Conservation (phyloP, 1,140 invertebrate genomes). For the Drosophila auraria region DNA sequence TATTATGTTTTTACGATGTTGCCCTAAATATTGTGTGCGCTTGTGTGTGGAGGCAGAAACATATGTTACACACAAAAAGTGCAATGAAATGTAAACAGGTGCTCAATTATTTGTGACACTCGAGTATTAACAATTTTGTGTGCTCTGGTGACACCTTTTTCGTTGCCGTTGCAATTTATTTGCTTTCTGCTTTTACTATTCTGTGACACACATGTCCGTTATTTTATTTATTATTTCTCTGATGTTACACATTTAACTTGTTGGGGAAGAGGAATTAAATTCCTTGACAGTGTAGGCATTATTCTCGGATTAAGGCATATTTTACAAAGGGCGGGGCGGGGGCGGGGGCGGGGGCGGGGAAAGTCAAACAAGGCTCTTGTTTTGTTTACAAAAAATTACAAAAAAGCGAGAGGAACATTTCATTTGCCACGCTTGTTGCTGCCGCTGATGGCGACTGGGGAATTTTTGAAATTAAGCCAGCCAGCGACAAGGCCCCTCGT, state of each 20-base stretch:
- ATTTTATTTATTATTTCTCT: conserved; percentile 11
- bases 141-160: neutral
- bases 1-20: neutral
- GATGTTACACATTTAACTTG: conserved; percentile 10
- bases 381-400: conserved; percentile 30
- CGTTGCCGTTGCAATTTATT: conserved; percentile 3
- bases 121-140: conserved; percentile 12
- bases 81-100: conserved; percentile 19
- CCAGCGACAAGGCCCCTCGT: conserved; percentile 19
- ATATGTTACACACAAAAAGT: conserved; percentile 14
- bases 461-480: conserved; percentile 48
- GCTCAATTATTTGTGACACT: conserved; percentile 20
- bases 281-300: conserved; percentile 17
- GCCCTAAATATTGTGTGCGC: neutral
- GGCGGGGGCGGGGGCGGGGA: neutral
- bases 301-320: conserved; percentile 22
- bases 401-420: conserved; percentile 20
- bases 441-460: conserved; percentile 4
- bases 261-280: conserved; percentile 17
- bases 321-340: neutral
- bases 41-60: neutral
- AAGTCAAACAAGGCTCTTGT: conserved; percentile 14
- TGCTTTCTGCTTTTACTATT: conserved; percentile 6
- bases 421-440: conserved; percentile 22
- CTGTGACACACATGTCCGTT: conserved; percentile 18